Conservation (phyloP, 2,888 invertebrate species). For the Watsonalla binaria region DNA sequence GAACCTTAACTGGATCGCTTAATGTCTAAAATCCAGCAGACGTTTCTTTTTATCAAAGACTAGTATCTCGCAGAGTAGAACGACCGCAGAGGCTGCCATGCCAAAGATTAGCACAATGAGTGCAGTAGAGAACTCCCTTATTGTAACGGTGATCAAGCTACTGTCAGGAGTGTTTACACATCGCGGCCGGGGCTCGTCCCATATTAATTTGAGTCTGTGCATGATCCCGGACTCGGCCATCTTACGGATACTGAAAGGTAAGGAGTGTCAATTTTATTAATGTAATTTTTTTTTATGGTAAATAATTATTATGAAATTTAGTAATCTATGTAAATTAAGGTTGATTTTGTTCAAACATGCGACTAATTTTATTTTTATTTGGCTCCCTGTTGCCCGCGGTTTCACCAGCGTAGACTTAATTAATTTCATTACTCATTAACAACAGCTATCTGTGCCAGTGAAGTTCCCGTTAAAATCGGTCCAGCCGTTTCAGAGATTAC, state of each 20-base stretch:
- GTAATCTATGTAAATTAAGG: too few relatives aligned
- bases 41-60: slow-evolving; percentile 8
- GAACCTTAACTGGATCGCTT: not conserved
- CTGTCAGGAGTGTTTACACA: slow-evolving; percentile 74
- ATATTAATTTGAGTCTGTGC: slow-evolving; percentile 73
- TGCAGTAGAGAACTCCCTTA: slow-evolving; percentile 79
- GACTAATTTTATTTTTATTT: too few relatives aligned
- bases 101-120: slow-evolving; percentile 73
- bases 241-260: slow-evolving; percentile 73
- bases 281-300: too few relatives aligned
- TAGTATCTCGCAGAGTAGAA: slow-evolving; percentile 53
- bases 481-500: too few relatives aligned
- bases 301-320: too few relatives aligned
- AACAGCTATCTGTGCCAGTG: too few relatives aligned
- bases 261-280: not conserved
- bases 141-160: slow-evolving; percentile 70
- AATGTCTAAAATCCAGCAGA: slow-evolving; percentile 20
- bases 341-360: too few relatives aligned
- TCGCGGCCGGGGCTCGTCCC: slow-evolving; percentile 79
- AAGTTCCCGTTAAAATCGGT: too few relatives aligned
- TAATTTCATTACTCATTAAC: too few relatives aligned
- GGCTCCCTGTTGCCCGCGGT: too few relatives aligned
- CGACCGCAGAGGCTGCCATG: slow-evolving; percentile 45
- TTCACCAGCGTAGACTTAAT: too few relatives aligned
- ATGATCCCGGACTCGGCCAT: slow-evolving; percentile 80